These are phyloP conservation scores for Cyanistes caeruleus DNA, from an alignment of 2,113 vertebrate species.

Conservation along the genomic window DNA sequence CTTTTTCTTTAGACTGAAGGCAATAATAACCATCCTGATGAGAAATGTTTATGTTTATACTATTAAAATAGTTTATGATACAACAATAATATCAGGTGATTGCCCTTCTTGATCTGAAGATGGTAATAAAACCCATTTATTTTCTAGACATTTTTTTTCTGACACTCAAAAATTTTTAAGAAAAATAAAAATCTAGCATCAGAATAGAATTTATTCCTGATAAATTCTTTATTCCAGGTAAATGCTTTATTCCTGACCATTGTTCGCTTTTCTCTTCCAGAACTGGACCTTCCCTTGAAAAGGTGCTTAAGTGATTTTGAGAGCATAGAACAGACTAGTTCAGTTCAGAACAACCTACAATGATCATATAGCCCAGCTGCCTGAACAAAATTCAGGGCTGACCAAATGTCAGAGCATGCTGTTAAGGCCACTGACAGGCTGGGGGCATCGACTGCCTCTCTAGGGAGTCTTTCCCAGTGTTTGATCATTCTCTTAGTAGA, in stretches of 20 bases:
- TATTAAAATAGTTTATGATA: neutral
- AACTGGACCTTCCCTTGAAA: neutral
- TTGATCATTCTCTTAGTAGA: neutral
- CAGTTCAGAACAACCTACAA: fast-evolving
- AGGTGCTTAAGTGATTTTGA: neutral
- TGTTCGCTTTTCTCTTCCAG: neutral
- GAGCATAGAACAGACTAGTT: neutral
- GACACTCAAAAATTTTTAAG: neutral
- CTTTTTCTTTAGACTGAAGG: neutral
- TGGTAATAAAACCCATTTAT: neutral
- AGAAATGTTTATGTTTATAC: neutral
- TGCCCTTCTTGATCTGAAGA: neutral
- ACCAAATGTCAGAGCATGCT: neutral
- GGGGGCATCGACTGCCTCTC: fast-evolving
- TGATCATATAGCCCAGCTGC: neutral
- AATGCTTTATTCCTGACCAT: neutral
- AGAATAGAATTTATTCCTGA: neutral
- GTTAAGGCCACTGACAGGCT: neutral
- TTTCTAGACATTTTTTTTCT: neutral
- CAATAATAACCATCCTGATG: neutral
- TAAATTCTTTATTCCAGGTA: no score
- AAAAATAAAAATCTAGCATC: neutral
- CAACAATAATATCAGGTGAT: neutral
- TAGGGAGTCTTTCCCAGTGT: neutral
- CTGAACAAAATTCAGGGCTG: fast-evolving